Evolutionary conservation across 2,888 invertebrate genomes (phyloP).

Genomic region (Galerucella calmariensis): DNA sequence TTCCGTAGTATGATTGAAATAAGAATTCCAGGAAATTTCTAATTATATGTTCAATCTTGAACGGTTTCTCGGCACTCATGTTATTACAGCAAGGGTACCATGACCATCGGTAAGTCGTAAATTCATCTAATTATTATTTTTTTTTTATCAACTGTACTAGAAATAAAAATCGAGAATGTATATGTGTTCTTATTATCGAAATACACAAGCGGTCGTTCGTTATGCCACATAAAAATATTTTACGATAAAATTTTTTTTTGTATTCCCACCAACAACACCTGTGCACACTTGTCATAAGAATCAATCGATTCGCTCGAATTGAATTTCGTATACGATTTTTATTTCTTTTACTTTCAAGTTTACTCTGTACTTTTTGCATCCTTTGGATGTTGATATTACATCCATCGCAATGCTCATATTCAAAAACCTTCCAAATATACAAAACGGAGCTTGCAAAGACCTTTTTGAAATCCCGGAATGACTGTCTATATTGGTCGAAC

Average conservation of each 20-base stretch:
- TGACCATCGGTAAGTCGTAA: conserved; percentile 27
- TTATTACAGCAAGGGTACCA: conserved; percentile 21
- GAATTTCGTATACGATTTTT: neutral
- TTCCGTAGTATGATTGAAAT: neutral
- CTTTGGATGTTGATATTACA: neutral
- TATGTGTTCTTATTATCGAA: conserved; percentile 31
- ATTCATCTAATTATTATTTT: conserved; percentile 35
- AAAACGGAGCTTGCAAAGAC: neutral
- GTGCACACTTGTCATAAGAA: conserved; percentile 16
- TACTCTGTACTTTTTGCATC: neutral
- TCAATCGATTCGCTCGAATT: neutral
- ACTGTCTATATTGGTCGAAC: no score
- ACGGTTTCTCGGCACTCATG: conserved; percentile 20
- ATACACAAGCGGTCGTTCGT: conserved; percentile 32
- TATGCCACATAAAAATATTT: conserved; percentile 33
- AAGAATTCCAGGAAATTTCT: conserved; percentile 16
- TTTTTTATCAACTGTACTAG: conserved; percentile 27
- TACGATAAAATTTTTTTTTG: conserved; percentile 25
- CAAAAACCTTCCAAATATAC: neutral
- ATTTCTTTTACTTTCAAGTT: neutral
- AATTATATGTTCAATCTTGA: conserved; percentile 22
- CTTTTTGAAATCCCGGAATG: neutral
- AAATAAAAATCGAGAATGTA: conserved; percentile 20
- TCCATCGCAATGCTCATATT: neutral
- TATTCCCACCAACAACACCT: conserved; percentile 25